phyloP scores from a whole-genome alignment of 92 coral and sea anemone species.

The Palythoa heliodiscus region DNA sequence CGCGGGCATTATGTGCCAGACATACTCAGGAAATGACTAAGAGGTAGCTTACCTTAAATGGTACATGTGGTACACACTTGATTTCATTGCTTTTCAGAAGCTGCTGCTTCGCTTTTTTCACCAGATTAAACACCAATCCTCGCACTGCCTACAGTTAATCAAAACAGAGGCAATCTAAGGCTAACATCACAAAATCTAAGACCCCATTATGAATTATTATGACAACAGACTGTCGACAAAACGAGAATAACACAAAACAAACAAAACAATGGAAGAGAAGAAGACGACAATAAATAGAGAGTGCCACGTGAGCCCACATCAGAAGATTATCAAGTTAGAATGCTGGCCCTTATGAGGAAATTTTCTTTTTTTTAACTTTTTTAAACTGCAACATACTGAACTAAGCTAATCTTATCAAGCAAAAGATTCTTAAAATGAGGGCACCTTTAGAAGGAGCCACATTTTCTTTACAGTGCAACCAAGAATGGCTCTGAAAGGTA shows the following conservation, averaged over 20 bases:
- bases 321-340: too few relatives aligned
- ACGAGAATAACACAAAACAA: too few relatives aligned
- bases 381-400: too few relatives aligned
- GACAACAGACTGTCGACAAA: too few relatives aligned
- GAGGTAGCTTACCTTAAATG: constrained; percentile 47
- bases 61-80: constrained; percentile 14
- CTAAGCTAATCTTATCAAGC: not conserved
- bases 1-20: not conserved
- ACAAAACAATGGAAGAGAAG: too few relatives aligned
- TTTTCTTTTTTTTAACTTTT: too few relatives aligned
- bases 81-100: constrained; percentile 44
- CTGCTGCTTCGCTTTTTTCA: constrained; percentile 48
- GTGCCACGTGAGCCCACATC: not conserved
- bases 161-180: too few relatives aligned
- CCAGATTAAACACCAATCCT: constrained; percentile 33
- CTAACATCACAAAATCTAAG: not conserved
- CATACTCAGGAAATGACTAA: not conserved
- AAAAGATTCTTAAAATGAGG: not conserved
- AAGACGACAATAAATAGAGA: too few relatives aligned
- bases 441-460: not conserved
- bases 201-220: too few relatives aligned
- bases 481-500: not conserved
- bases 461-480: not conserved
- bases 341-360: too few relatives aligned
- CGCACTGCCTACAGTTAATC: constrained; percentile 17